A percentile compares a stretch with the other conserved stretches of the same genome.
These are phyloP conservation scores for Nothocercus julius DNA, from an alignment of 2,113 vertebrate species.

Conservation along the genomic window DNA sequence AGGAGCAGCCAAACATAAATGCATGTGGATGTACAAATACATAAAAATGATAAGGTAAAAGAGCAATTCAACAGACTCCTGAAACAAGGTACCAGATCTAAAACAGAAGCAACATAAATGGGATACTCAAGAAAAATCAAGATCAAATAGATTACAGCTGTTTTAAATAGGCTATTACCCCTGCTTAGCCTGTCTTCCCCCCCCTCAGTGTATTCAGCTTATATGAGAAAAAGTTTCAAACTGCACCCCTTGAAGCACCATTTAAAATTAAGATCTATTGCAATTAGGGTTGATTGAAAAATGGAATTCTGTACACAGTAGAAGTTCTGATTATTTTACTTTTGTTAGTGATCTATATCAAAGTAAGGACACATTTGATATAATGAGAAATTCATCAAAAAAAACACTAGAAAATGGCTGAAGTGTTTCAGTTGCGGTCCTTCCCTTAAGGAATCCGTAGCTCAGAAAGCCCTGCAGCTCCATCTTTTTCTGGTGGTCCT, in stretches of 20 bases:
- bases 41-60: too few species aligned
- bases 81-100: fast-evolving
- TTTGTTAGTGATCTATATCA: background rate
- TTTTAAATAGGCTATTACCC: background rate
- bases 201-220: background rate
- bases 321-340: background rate
- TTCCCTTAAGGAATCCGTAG: fast-evolving
- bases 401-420: background rate
- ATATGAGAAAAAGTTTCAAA: background rate
- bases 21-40: fast-evolving
- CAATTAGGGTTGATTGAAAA: background rate
- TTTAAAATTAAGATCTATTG: background rate
- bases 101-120: background rate
- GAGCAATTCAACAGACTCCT: background rate
- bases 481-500: background rate
- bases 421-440: background rate
- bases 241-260: background rate
- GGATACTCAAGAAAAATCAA: background rate
- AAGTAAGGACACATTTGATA: background rate
- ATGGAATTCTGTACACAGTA: background rate
- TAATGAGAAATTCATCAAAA: background rate
- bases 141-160: background rate
- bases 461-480: background rate
- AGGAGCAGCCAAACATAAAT: background rate
- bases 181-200: background rate